phyloP scores from a whole-genome alignment of 1,140 invertebrate genomes.

The Ceratoteleas bidentatus region DNA sequence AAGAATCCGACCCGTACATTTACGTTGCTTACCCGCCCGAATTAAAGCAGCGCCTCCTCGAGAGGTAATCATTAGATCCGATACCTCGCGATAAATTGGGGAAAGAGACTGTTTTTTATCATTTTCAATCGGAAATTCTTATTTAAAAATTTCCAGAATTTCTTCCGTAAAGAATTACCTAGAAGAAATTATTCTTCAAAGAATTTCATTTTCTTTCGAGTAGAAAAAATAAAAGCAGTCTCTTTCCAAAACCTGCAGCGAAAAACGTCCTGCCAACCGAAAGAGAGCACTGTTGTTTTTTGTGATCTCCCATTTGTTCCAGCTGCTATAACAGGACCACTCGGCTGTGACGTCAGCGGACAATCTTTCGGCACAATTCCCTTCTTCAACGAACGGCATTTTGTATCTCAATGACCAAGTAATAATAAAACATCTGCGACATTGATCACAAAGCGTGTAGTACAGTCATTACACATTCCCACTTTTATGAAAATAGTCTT shows the following conservation, averaged over 20 bases:
- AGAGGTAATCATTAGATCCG: constrained; percentile 84
- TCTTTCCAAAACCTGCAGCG: too few species aligned
- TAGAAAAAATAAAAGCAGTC: too few species aligned
- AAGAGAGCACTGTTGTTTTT: constrained; percentile 26
- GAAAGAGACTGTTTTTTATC: constrained; percentile 73
- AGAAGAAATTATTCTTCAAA: too few species aligned
- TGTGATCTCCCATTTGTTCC: constrained; percentile 78
- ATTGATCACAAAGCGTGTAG: too few species aligned
- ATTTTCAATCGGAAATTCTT: too few species aligned
- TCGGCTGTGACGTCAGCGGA: constrained; percentile 81
- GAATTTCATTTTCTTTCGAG: too few species aligned
- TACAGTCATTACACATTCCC: too few species aligned
- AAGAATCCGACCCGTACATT: constrained; percentile 87
- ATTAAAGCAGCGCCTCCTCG: constrained; percentile 88
- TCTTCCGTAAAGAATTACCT: too few species aligned
- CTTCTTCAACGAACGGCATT: constrained; percentile 39
- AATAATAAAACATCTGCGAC: constrained; percentile 62
- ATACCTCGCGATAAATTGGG: constrained; percentile 62
- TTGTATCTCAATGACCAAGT: constrained; percentile 51
- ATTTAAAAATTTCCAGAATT: too few species aligned
- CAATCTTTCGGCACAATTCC: constrained; percentile 64
- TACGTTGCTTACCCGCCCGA: constrained; percentile 93
- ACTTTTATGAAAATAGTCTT: constrained; percentile 12
- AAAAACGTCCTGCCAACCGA: not conserved
- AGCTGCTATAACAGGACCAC: constrained; percentile 89